Conservation (phyloP, 2,888 invertebrate species). For the Rhingia campestris region DNA sequence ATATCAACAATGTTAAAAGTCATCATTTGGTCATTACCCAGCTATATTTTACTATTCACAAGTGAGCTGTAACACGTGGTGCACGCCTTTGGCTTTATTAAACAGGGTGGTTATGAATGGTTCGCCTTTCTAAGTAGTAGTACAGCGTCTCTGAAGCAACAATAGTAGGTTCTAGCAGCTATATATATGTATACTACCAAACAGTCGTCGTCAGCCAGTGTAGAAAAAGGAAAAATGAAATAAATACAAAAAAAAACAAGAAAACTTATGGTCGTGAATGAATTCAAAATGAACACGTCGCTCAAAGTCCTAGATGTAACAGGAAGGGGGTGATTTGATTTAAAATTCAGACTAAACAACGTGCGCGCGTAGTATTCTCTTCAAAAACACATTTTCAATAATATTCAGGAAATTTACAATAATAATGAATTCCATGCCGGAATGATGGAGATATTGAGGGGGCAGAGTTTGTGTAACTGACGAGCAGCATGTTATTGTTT, state of each 20-base stretch:
- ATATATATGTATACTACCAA: neutral
- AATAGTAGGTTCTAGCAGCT: slow-evolving; percentile 1
- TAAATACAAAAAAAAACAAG: slow-evolving; percentile 17
- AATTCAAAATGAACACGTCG: slow-evolving; percentile 69
- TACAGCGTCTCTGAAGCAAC: slow-evolving; percentile 13
- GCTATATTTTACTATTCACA: slow-evolving; percentile 76
- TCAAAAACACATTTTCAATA: slow-evolving; percentile 69
- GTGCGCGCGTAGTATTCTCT: slow-evolving; percentile 58
- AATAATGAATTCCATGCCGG: slow-evolving; percentile 53
- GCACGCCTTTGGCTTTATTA: slow-evolving; percentile 74
- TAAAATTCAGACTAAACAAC: slow-evolving; percentile 57
- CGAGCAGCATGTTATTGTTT: slow-evolving; percentile 57
- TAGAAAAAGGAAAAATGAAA: slow-evolving; percentile 5
- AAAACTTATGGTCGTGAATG: slow-evolving; percentile 58
- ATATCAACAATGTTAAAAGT: slow-evolving; percentile 76
- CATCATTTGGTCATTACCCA: slow-evolving; percentile 75
- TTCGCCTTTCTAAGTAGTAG: neutral
- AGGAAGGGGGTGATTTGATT: slow-evolving; percentile 48
- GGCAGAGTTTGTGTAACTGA: neutral
- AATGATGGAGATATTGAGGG: neutral
- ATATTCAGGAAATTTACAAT: slow-evolving; percentile 63
- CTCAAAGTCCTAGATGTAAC: slow-evolving; percentile 2
- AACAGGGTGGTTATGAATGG: slow-evolving; percentile 71
- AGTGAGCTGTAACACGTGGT: slow-evolving; percentile 76
- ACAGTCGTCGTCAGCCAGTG: slow-evolving; percentile 34